Base-by-base conservation (phyloP, 1,140 invertebrate species). In the Zaprionus taronus region DNA sequence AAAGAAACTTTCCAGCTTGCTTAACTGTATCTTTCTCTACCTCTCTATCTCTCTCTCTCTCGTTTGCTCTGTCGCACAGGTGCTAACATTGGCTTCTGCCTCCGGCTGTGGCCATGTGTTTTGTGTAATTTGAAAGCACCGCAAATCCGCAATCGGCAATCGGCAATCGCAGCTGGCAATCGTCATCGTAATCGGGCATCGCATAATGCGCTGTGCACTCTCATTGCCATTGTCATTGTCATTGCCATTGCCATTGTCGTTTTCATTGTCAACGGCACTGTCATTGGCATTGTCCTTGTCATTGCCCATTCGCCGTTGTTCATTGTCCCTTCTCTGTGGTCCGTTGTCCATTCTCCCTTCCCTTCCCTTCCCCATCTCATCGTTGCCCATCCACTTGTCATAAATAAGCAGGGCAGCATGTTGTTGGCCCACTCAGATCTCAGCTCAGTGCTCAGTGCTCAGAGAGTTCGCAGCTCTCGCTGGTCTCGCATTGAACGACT, bases 391-490 rank as follows among this genome's bases (percentile, higher is more conserved):
- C 78, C 84, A 79, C 84, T 81, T 84, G 84, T 89, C 84, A 84
- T 89, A 89, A 89, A 89, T 90, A 89, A 89, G 84, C 84, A 77
- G 81, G 76, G 69, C 78, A 79, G 83, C 80, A 77, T 72, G 61
- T 47, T 53, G 58, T 24, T n/a, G 28, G 28, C 60, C 53, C 63
- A 70, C 74, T 62, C 58, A 28, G 56, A 38, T 56, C 63, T 63
- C 15, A 49, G 58, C 62, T 67, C 58, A 49, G 53, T 22, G 36
- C 58, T 67, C 56, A 34, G 34, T 24, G 56, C 60, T 70, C 62
- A 17, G 15, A 20, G 57, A 14, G 55, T 68, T 58, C 77, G 66
- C 47, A 34, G 31, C 31, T 71, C 83, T 77, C 76, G 66, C 38
- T 41, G 83, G 72, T 65, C 80, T 69, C 28, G 73, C 73, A 80